phyloP scores from a whole-genome alignment of 2,797 vertebrate genomes.

The Choloepus didactylus region DNA sequence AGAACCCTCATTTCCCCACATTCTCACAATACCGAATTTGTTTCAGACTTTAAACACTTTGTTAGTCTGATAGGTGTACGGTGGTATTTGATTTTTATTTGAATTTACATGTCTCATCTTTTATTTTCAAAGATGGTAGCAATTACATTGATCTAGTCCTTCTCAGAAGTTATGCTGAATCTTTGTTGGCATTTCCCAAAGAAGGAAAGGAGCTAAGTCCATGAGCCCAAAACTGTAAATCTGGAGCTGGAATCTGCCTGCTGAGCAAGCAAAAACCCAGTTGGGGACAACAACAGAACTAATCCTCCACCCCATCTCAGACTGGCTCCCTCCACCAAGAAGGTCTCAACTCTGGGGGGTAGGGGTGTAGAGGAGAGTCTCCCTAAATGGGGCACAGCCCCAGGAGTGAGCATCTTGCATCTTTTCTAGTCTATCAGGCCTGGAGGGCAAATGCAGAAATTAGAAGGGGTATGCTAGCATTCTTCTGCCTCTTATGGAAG shows the following conservation, averaged over 20 bases:
- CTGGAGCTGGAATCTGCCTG: background rate
- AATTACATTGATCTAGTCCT: background rate
- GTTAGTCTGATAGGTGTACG: background rate
- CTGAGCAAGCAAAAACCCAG: background rate
- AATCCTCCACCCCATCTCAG: background rate
- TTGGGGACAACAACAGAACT: background rate
- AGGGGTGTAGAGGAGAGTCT: too few relatives aligned
- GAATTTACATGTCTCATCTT: background rate
- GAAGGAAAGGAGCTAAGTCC: background rate
- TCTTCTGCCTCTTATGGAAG: background rate
- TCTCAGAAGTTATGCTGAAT: background rate
- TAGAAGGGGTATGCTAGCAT: background rate
- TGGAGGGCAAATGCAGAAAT: background rate
- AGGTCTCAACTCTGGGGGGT: too few relatives aligned
- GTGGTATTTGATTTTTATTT: constrained; percentile 12
- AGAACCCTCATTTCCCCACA: too few relatives aligned
- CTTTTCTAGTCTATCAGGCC: background rate
- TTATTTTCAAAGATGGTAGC: constrained; percentile 18
- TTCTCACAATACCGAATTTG: background rate
- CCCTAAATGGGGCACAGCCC: background rate
- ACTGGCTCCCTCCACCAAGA: background rate
- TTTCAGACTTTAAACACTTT: background rate
- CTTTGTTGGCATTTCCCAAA: background rate
- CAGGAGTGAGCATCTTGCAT: background rate
- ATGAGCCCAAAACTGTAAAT: too few relatives aligned